phyloP scores from a whole-genome alignment of 2,797 vertebrate genomes.

The Danio choprae region DNA sequence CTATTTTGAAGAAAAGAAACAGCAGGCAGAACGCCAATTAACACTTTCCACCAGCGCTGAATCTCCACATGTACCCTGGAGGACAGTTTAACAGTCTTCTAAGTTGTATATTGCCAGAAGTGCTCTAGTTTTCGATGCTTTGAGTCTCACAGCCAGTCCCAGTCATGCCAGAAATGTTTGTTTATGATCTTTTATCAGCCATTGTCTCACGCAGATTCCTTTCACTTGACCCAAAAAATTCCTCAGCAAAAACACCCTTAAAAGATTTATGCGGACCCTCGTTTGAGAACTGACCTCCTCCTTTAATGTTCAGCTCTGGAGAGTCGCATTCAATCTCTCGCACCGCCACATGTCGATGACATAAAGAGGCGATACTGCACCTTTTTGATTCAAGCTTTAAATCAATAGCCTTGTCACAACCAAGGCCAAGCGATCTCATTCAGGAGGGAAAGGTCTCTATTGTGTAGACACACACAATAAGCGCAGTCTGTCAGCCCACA shows the following conservation, averaged over 20 bases:
- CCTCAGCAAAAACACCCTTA: neutral
- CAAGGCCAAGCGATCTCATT: slow-evolving; percentile 51
- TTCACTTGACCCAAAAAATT: slow-evolving; percentile 39
- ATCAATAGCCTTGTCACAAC: slow-evolving; percentile 53
- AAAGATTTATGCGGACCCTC: slow-evolving; percentile 8
- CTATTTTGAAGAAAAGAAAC: slow-evolving; percentile 39
- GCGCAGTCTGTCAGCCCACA: slow-evolving; percentile 1
- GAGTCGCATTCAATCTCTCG: slow-evolving; percentile 39
- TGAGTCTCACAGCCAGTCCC: slow-evolving; percentile 6
- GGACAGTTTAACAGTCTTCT: slow-evolving; percentile 28
- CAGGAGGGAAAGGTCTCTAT: slow-evolving; percentile 49
- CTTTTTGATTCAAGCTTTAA: slow-evolving; percentile 47
- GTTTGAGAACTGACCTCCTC: slow-evolving; percentile 29
- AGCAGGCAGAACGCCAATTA: slow-evolving; percentile 42
- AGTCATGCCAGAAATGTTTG: slow-evolving; percentile 10
- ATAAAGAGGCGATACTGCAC: slow-evolving; percentile 11
- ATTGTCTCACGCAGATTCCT: slow-evolving; percentile 14
- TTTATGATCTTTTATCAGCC: slow-evolving; percentile 13
- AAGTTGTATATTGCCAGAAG: slow-evolving; percentile 17
- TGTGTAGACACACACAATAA: slow-evolving; percentile 43
- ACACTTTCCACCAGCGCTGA: slow-evolving; percentile 15
- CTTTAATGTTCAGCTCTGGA: slow-evolving; percentile 26
- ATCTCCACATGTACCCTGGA: slow-evolving; percentile 41
- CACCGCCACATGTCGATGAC: slow-evolving; percentile 21
- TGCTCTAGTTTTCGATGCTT: slow-evolving; percentile 21